A percentile compares a stretch with the other conserved stretches of the same genome.
phyloP scores from a whole-genome alignment of 2,113 vertebrate genomes.

The Tetraodon nigroviridis region DNA sequence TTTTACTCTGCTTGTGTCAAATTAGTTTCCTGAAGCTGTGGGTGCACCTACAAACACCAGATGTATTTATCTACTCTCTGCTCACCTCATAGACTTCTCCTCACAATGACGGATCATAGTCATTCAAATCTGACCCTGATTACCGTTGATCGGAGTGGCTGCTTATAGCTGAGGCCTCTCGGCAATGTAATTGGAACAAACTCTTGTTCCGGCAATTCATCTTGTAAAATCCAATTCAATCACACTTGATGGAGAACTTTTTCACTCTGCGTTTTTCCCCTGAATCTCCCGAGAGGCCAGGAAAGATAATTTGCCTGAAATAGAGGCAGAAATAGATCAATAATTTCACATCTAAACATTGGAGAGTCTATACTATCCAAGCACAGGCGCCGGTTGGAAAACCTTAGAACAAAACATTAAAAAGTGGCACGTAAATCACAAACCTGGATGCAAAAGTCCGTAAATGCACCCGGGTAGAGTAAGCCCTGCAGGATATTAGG shows the following conservation, averaged over 20 bases:
- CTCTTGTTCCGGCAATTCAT: constrained; percentile 65
- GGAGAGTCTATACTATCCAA: constrained; percentile 26
- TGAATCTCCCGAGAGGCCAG: constrained; percentile 40
- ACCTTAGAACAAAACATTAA: constrained; percentile 16
- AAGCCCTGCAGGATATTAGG: not conserved
- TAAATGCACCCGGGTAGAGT: not conserved
- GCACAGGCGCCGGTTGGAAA: constrained; percentile 21
- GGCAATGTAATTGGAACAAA: constrained; percentile 67
- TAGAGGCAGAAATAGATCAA: constrained; percentile 49
- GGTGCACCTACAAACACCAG: constrained; percentile 33
- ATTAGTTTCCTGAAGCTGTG: constrained; percentile 26
- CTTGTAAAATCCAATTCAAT: constrained; percentile 71
- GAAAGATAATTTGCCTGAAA: constrained; percentile 58
- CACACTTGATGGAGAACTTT: constrained; percentile 65
- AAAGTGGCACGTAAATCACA: constrained; percentile 9
- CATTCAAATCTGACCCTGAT: constrained; percentile 57
- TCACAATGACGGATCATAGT: constrained; percentile 48
- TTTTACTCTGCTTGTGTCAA: constrained; percentile 20
- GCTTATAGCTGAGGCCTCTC: constrained; percentile 50
- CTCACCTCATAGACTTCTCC: constrained; percentile 43
- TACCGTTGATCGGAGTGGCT: constrained; percentile 59
- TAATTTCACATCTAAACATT: constrained; percentile 57
- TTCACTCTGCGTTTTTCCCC: constrained; percentile 43
- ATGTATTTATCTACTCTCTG: constrained; percentile 47
- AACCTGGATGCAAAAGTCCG: constrained; percentile 6